phyloP scores from a whole-genome alignment of 2,888 invertebrate genomes.

The Uropetala carovei region DNA sequence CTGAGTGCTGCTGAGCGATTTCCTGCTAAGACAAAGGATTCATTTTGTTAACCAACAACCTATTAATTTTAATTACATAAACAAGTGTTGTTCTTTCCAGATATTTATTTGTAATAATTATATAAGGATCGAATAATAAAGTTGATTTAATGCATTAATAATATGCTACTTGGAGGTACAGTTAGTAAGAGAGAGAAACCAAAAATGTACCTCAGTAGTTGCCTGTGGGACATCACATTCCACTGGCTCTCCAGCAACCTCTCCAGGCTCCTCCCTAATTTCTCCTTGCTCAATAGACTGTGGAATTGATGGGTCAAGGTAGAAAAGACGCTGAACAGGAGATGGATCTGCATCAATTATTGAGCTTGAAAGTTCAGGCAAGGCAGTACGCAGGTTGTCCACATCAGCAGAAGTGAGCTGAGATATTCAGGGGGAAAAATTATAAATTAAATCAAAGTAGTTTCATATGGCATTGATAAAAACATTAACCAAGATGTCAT shows the following conservation, averaged over 20 bases:
- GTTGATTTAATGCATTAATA: background rate
- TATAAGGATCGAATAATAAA: background rate
- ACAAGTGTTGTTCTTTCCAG: too few species aligned
- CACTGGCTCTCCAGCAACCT: background rate
- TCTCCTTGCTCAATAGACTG: constrained; percentile 37
- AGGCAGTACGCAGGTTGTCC: constrained; percentile 79
- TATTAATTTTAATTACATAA: too few species aligned
- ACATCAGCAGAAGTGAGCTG: constrained; percentile 78
- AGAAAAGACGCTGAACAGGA: constrained; percentile 84
- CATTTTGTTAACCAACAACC: too few species aligned
- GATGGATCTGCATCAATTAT: constrained; percentile 84
- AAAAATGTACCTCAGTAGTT: constrained; percentile 17
- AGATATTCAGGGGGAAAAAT: constrained; percentile 65
- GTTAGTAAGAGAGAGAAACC: background rate
- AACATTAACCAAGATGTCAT: too few species aligned
- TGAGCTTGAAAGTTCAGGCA: constrained; percentile 83
- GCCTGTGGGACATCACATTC: constrained; percentile 45
- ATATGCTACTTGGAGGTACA: background rate
- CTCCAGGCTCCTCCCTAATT: background rate
- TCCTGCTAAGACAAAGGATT: background rate
- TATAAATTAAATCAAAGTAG: too few species aligned
- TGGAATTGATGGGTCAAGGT: constrained; percentile 68
- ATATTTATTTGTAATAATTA: too few species aligned
- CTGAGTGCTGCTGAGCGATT: constrained; percentile 15
- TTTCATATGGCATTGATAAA: too few species aligned